Percentiles rank a stretch among this genome's conserved stretches.
phyloP scores from a whole-genome alignment of 2,797 vertebrate species.

The Anguilla megastoma region DNA sequence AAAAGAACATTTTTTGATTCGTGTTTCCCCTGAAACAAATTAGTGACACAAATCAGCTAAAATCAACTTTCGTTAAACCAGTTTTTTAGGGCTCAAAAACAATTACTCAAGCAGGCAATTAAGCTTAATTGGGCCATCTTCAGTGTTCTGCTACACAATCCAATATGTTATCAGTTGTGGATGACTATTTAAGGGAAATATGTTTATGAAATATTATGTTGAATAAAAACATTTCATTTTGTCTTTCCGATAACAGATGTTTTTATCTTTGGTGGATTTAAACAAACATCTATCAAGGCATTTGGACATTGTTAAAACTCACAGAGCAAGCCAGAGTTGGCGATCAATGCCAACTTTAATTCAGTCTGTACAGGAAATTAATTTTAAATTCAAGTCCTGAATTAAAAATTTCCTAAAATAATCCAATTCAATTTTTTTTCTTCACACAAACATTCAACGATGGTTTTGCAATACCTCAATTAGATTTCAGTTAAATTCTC shows the following conservation, averaged over 20 bases:
- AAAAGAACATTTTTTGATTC: background rate
- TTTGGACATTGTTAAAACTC: background rate
- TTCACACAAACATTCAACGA: background rate
- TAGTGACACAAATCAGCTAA: background rate
- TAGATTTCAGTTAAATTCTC: background rate
- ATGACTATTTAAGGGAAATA: background rate
- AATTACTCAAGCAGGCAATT: background rate
- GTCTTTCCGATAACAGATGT: background rate
- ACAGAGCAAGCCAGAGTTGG: background rate
- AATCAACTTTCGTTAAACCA: background rate
- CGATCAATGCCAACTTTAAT: background rate
- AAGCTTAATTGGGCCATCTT: background rate
- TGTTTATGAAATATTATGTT: background rate
- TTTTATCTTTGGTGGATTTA: background rate
- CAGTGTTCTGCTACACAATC: background rate
- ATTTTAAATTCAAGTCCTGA: background rate
- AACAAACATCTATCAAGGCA: background rate
- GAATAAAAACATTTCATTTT: background rate
- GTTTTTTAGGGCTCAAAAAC: background rate
- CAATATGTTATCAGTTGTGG: background rate
- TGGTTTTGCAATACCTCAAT: background rate
- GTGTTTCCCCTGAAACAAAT: background rate
- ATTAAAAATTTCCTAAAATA: background rate
- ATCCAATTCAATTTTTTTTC: too few relatives aligned
- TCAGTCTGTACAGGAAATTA: slow-evolving; percentile 1